Base-by-base conservation (phyloP, 2,113 vertebrate species). In the Silurus meridionalis region DNA sequence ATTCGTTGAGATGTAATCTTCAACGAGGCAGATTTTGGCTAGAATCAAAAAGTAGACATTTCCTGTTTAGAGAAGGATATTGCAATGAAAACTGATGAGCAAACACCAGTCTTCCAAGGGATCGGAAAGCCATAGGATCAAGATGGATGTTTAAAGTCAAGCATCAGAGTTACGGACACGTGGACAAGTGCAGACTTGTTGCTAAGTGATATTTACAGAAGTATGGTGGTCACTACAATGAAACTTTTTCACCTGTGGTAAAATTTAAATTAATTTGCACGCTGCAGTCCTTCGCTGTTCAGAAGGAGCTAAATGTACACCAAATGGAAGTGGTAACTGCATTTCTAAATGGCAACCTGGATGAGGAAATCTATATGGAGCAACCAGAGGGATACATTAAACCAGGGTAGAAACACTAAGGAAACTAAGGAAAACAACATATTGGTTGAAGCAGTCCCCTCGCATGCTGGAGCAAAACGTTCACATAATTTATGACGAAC, bases 101-200 rank as follows among this genome's bases (percentile, higher is more conserved):
- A 53, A 63, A 25, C 25, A 86, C 14, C 78, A 72, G 63, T 61
- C 63, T 86, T 67, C 85, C 74, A 85, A 89, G 14, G 7, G 80
- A 85, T 28, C 21, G 57, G 7, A 87, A 86, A 52, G 67, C 71
- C 14, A 46, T 89, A 79, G 77, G 79, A 14, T 91, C 74, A 37
- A 37, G 37, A 2, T 37, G 37, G 37, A 37, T 37, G 37, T 37
- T 37, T 37, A 37, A 37, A 37, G 37, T 37, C 37, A 91, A 88
- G 84, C 63, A 86, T 58, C 83, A 81, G 4, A 88, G 82, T 88
- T 85, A 92, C 2, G 85, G 84, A 86, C 21, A 21, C 86, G 85
- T 89, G 69, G 71, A 89, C 83, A 90, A 91, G 71, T 89, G 79
- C 72, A 88, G 87, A 85, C 87, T 92, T 25, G 81, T 90, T 3